Evolutionary conservation across 23 tunicate genomes (phyloP).

Genomic region (Aplidium turbinatum): DNA sequence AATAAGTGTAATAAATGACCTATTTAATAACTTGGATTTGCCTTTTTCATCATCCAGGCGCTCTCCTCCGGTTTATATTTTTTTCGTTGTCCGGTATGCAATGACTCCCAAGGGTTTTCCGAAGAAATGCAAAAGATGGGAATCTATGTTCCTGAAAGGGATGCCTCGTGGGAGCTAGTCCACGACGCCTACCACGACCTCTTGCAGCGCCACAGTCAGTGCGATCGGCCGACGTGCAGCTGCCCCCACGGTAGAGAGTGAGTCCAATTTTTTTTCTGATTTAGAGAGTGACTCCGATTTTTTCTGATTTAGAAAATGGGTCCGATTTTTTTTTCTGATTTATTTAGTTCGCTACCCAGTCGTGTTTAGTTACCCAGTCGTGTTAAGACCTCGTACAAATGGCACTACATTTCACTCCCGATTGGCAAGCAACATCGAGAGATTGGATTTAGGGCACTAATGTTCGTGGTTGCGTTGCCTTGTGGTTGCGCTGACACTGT

Average conservation of each 20-base stretch:
- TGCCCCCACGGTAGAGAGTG: conserved; percentile 82
- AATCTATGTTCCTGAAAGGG: conserved; percentile 77
- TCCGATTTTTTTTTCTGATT: not conserved
- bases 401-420: too few relatives aligned
- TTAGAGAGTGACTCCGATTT: not conserved
- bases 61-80: conserved; percentile 58
- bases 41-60: conserved; percentile 61
- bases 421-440: too few relatives aligned
- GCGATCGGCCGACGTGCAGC: conserved; percentile 51
- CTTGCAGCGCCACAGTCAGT: conserved; percentile 43
- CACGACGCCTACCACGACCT: conserved; percentile 78
- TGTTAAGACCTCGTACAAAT: too few relatives aligned
- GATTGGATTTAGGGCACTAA: too few relatives aligned
- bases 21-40: too few relatives aligned
- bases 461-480: too few relatives aligned
- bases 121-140: conserved; percentile 79
- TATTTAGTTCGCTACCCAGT: too few relatives aligned
- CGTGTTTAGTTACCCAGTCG: too few relatives aligned
- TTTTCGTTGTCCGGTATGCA: conserved; percentile 93
- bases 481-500: too few relatives aligned
- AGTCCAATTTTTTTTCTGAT: conserved; percentile 13
- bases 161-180: conserved; percentile 88
- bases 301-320: not conserved
- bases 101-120: conserved; percentile 43
- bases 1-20: too few relatives aligned